phyloP scores from a whole-genome alignment of 2,113 vertebrate species.

The Deroptyus accipitrinus region DNA sequence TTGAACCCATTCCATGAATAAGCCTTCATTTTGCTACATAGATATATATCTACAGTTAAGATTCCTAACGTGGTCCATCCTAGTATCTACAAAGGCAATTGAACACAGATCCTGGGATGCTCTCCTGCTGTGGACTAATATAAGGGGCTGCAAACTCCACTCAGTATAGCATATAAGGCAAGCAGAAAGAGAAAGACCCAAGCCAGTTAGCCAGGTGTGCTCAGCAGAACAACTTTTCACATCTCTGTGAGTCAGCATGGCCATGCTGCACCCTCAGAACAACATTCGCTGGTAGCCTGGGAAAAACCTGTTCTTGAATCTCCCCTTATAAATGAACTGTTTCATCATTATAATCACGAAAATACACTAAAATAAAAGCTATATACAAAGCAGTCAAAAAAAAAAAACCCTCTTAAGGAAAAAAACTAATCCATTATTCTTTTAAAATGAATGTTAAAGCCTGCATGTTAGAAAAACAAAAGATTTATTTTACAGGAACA shows the following conservation, averaged over 20 bases:
- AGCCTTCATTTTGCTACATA: background rate
- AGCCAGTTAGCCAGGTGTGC: background rate
- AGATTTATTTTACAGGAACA: background rate
- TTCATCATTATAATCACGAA: background rate
- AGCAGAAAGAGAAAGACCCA: background rate
- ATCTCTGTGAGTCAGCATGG: fast-evolving
- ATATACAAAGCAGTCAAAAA: background rate
- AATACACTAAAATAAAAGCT: background rate
- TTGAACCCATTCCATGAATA: background rate
- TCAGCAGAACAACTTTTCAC: background rate
- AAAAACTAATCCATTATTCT: background rate
- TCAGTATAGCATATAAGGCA: background rate
- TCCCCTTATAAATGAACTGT: background rate
- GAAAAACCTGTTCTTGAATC: background rate
- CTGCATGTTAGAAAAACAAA: background rate
- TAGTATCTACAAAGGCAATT: background rate
- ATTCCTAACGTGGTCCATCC: background rate
- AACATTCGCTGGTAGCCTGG: background rate
- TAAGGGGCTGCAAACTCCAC: background rate
- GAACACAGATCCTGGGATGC: background rate
- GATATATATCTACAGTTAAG: background rate
- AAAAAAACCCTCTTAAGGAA: background rate
- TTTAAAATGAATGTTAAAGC: background rate
- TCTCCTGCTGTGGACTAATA: background rate
- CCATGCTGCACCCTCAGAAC: background rate